Percentiles rank a stretch among this genome's conserved stretches.
phyloP scores from a whole-genome alignment of 2,113 vertebrate genomes.

The Cephalopterus ornatus region DNA sequence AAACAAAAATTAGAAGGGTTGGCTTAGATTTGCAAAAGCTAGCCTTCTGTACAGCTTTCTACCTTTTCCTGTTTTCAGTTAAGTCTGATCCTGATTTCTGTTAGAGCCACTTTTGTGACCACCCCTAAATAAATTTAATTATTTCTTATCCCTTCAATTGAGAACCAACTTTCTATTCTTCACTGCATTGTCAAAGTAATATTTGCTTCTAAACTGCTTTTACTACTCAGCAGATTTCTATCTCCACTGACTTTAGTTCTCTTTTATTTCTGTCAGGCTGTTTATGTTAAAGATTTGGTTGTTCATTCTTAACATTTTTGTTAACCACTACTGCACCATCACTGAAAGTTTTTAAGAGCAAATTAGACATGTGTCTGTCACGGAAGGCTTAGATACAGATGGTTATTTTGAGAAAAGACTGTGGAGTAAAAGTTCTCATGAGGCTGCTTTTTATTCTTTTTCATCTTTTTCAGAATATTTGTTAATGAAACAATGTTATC shows the following conservation, averaged over 20 bases:
- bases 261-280: neutral
- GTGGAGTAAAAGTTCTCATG: neutral
- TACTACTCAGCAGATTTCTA: neutral
- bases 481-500: neutral
- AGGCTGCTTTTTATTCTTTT: neutral
- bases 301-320: neutral
- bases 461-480: neutral
- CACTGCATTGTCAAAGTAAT: neutral
- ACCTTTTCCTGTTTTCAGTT: neutral
- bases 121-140: neutral
- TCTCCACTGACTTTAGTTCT: neutral
- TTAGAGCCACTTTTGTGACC: neutral
- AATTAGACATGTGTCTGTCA: neutral
- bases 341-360: neutral
- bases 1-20: neutral
- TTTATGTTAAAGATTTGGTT: neutral
- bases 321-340: neutral
- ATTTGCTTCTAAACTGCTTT: neutral
- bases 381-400: neutral
- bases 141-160: neutral
- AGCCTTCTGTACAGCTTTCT: neutral
- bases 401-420: neutral
- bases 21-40: neutral
- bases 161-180: neutral
- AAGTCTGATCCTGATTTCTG: neutral